phyloP scores from a whole-genome alignment of 2,888 invertebrate species.

The Sarcophaga variegata region DNA sequence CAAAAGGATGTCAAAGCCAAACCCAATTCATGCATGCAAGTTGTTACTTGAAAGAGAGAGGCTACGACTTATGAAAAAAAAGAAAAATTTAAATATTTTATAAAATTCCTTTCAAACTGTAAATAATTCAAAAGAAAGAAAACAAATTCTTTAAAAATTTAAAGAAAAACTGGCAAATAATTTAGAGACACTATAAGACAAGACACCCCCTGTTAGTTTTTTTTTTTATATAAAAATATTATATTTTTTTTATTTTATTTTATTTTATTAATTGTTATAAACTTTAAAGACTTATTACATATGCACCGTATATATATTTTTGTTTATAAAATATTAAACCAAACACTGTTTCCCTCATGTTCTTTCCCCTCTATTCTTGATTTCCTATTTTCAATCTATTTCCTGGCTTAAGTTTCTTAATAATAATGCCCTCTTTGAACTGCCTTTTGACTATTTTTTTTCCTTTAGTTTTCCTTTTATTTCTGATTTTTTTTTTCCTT shows the following conservation, averaged over 20 bases:
- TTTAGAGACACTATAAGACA: not conserved
- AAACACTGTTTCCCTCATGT: not conserved
- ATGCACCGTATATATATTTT: conserved; percentile 44
- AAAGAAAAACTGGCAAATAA: conserved; percentile 16
- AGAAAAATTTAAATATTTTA: conserved; percentile 10
- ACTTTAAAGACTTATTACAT: conserved; percentile 64
- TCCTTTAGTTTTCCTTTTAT: not conserved
- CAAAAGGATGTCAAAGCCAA: conserved; percentile 41
- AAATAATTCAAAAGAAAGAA: not conserved
- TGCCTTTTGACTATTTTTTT: not conserved
- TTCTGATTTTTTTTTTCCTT: not conserved
- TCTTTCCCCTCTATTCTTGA: too few species aligned
- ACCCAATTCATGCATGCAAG: not conserved
- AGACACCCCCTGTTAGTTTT: conserved; percentile 9
- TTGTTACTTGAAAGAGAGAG: conserved; percentile 27
- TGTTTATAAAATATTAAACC: not conserved
- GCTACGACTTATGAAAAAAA: conserved; percentile 18
- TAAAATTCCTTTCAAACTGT: conserved; percentile 8
- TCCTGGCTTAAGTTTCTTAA: too few species aligned
- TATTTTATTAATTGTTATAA: conserved; percentile 45
- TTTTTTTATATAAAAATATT: too few species aligned
- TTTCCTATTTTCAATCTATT: too few species aligned
- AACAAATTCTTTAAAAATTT: conserved; percentile 16
- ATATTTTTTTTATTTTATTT: conserved; percentile 21
- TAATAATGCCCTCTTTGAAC: not conserved